Base-by-base conservation (phyloP, 2,888 invertebrate species). In the Eristalis arbustorum region DNA sequence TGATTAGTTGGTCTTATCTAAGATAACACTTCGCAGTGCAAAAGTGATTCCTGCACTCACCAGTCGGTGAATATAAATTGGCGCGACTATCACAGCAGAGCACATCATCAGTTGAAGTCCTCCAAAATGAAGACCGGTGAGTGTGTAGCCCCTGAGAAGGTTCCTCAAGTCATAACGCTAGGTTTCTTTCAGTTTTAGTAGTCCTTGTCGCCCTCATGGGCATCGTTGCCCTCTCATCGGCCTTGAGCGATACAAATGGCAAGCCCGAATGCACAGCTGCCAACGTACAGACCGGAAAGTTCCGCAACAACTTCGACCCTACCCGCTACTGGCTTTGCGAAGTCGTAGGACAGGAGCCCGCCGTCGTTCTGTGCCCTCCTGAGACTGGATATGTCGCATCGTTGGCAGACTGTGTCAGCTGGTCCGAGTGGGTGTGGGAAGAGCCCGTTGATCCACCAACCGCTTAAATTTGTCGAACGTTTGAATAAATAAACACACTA, bases 361-460 rank as follows among this genome's bases (percentile, higher is more conserved):
- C 0, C 40, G 71, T 77, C 34, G 25, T 88, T 13, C 75, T 81
- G 25, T 91, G 91, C 61, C 90, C 91, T 1, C 23, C 28, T 18
- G 84, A 90, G 13, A 89, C 69, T 3, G 84, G 66, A 6, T 91
- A 89, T 31, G 5, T 91, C 69, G 88, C 90, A 3, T 90, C 90
- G 23, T 4, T 83, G 2, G 90, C 89, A 78, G 82, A 89, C 8
- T 91, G 91, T 56, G 91, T 91, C 0, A 28, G n/a, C 59, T 91
- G 91, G 91, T 78, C 88, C 0, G 88, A 90, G 3, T 91, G 91
- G 91, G 14, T 79, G 14, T 91, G 91, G 91, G 90, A 90, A 81
- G 82, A 77, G 49, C 91, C 91, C 3, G 62, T 73, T 8, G 84
- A 88, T 42, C 90, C 91, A 14, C 76, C 84, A 75, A 84, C 84